Conservation (phyloP, 2,888 invertebrate species). For the Notocelia uddmanniana region DNA sequence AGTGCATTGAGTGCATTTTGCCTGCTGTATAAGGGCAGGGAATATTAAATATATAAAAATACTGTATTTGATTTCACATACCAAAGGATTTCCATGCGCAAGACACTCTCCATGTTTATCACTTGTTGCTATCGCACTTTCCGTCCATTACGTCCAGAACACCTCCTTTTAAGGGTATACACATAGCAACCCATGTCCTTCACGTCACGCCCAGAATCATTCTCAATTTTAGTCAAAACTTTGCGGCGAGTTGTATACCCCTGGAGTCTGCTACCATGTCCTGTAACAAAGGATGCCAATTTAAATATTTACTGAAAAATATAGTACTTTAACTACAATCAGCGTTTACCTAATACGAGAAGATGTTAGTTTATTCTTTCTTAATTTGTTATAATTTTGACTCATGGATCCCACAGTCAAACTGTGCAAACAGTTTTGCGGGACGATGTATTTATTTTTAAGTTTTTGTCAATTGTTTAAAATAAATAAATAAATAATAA, state of each 20-base stretch:
- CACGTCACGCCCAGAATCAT: constrained; percentile 40
- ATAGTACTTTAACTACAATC: no score
- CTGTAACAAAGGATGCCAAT: constrained; percentile 29
- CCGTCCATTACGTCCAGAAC: constrained; percentile 36
- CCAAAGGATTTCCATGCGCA: constrained; percentile 45
- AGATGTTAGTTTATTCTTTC: no score
- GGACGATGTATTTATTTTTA: no score
- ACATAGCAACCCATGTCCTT: constrained; percentile 31
- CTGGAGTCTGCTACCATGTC: not conserved
- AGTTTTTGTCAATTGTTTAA: no score
- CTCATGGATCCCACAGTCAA: no score
- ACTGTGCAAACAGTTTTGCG: no score
- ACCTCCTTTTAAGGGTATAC: not conserved
- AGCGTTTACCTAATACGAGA: no score
- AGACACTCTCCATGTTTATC: constrained; percentile 68
- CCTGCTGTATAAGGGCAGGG: no score
- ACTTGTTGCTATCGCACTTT: constrained; percentile 51
- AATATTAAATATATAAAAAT: not conserved
- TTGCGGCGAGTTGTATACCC: constrained; percentile 8
- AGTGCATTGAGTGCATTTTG: no score
- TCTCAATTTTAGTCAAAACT: constrained; percentile 11
- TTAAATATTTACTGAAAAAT: not conserved
- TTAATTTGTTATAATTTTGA: no score
- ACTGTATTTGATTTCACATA: constrained; percentile 52
- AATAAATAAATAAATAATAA: no score